phyloP scores from a whole-genome alignment of 2,113 vertebrate genomes.

The Chlorodrepanis virens region DNA sequence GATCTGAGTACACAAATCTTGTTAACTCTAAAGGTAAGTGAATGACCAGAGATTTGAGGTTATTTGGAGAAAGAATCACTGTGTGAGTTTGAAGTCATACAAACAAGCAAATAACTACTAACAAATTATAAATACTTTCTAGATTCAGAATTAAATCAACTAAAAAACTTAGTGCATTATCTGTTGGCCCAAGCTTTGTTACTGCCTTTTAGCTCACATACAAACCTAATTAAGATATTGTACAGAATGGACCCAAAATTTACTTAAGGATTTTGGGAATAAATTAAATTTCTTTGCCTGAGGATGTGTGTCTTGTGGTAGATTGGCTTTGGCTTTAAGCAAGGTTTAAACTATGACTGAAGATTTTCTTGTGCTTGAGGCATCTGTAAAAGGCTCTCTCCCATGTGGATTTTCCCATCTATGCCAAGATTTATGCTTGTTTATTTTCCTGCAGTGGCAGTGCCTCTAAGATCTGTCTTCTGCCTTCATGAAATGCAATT shows the following conservation, averaged over 20 bases:
- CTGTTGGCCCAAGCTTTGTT: neutral
- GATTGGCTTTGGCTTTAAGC: neutral
- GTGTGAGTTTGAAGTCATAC: neutral
- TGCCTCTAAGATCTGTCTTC: neutral
- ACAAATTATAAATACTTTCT: neutral
- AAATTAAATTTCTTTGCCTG: neutral
- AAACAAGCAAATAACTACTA: neutral
- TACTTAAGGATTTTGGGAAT: neutral
- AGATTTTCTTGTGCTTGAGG: neutral
- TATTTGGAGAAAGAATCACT: neutral
- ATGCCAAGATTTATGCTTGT: neutral
- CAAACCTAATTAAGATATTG: neutral
- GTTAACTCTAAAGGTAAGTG: neutral
- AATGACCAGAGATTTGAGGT: neutral
- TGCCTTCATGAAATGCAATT: constrained; percentile 8
- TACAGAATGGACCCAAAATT: neutral
- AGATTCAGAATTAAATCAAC: neutral
- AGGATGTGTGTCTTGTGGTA: neutral
- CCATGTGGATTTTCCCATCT: neutral
- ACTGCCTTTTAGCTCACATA: neutral
- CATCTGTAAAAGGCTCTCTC: neutral
- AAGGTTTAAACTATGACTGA: neutral
- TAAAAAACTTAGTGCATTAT: neutral
- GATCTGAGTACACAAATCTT: neutral
- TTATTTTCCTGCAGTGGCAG: neutral